Percentiles rank a stretch among this genome's conserved stretches.
phyloP scores from a whole-genome alignment of 2,113 vertebrate genomes.

The human (Homo sapiens) region DNA sequence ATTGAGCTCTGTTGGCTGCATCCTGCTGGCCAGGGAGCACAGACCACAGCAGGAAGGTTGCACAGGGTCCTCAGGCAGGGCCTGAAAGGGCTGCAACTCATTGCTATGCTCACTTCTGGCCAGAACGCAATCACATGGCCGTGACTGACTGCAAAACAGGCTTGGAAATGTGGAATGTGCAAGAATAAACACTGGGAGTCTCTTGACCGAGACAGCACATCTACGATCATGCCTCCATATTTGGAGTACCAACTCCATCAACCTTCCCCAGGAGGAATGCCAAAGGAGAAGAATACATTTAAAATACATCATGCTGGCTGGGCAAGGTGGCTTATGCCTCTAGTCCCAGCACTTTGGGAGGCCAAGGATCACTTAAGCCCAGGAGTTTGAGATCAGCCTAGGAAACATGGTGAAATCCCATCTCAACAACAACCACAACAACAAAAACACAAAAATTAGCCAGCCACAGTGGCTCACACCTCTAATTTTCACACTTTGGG shows the following conservation, averaged over 20 bases:
- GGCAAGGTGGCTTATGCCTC: too few relatives aligned
- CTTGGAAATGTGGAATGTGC: accelerated
- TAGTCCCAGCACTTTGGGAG: too few relatives aligned
- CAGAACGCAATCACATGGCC: accelerated
- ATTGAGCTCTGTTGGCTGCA: accelerated
- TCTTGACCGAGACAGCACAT: accelerated
- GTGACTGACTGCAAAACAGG: accelerated
- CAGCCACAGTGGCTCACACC: too few relatives aligned
- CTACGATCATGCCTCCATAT: accelerated
- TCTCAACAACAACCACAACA: too few relatives aligned
- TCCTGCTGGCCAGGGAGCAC: too few relatives aligned
- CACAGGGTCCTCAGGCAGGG: accelerated
- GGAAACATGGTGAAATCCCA: too few relatives aligned
- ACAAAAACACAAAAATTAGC: too few relatives aligned
- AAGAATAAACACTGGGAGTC: accelerated
- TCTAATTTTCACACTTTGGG: too few relatives aligned
- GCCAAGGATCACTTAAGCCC: too few relatives aligned
- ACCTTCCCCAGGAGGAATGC: background rate
- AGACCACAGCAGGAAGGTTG: accelerated
- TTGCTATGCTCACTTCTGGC: accelerated
- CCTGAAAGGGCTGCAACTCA: accelerated
- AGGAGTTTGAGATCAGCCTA: too few relatives aligned
- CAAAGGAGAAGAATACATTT: background rate
- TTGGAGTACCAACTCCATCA: accelerated
- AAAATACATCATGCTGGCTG: background rate